phyloP scores from a whole-genome alignment of 2,113 vertebrate species.

The Charadrius vociferus region DNA sequence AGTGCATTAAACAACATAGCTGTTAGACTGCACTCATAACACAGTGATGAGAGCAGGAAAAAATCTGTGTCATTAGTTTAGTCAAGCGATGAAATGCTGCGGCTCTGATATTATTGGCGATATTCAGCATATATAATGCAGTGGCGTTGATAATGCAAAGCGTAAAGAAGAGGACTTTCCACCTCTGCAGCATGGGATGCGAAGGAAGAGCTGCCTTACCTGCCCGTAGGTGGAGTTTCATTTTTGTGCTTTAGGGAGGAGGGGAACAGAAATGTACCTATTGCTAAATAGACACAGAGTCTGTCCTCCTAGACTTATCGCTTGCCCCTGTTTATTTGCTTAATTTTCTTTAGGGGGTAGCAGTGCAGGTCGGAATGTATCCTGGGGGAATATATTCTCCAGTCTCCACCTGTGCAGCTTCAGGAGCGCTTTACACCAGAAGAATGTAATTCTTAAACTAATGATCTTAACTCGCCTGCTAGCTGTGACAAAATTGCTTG shows the following conservation, averaged over 20 bases:
- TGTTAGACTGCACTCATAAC: background rate
- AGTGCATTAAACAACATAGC: background rate
- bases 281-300: background rate
- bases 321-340: background rate
- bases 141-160: background rate
- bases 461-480: background rate
- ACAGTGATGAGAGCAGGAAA: background rate
- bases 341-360: background rate
- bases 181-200: background rate
- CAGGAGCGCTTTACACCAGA: background rate
- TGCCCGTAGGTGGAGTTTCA: background rate
- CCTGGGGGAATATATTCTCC: background rate
- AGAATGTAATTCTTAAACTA: background rate
- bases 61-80: background rate
- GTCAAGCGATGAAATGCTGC: background rate
- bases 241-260: background rate
- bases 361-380: background rate
- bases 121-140: background rate
- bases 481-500: background rate
- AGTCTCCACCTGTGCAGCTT: background rate
- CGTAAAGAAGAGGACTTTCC: background rate
- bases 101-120: background rate
- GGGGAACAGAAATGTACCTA: background rate
- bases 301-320: background rate
- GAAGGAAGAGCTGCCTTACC: background rate